Evolutionary conservation across 2,888 invertebrate genomes (phyloP).

Genomic region (Drosophila hamatofila): DNA sequence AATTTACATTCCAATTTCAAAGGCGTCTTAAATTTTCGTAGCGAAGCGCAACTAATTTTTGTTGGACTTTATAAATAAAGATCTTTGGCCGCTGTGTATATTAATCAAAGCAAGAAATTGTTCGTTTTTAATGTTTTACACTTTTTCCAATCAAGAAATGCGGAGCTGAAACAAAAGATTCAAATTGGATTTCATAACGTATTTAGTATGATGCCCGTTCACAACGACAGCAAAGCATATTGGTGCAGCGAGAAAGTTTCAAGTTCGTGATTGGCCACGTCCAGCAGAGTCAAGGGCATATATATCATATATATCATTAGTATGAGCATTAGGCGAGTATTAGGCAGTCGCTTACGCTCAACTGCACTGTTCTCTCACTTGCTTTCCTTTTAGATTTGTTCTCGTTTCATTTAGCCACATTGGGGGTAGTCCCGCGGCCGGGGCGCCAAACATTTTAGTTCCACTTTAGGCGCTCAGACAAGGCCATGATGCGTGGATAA

Average conservation of each 20-base stretch:
- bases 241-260: background rate
- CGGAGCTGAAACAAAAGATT: slow-evolving; percentile 30
- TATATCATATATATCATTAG: background rate
- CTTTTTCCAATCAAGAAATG: slow-evolving; percentile 35
- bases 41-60: slow-evolving; percentile 52
- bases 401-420: slow-evolving; percentile 17
- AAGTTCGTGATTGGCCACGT: background rate
- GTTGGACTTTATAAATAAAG: slow-evolving; percentile 55
- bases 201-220: slow-evolving; percentile 2
- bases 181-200: slow-evolving; percentile 18
- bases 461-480: slow-evolving; percentile 56
- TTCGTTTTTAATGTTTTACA: slow-evolving; percentile 39
- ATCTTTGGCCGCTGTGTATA: slow-evolving; percentile 50
- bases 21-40: background rate
- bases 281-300: background rate
- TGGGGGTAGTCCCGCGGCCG: slow-evolving; percentile 19
- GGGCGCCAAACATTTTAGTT: slow-evolving; percentile 73
- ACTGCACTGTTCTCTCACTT: background rate
- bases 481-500: slow-evolving; percentile 48
- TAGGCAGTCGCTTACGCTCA: background rate
- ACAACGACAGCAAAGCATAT: background rate
- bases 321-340: background rate
- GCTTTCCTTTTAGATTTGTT: slow-evolving; percentile 14
- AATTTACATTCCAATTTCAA: background rate
- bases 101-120: slow-evolving; percentile 57